These are phyloP conservation scores for Hippocampus mohnikei DNA, from an alignment of 2,113 vertebrate genomes.

Conservation along the genomic window DNA sequence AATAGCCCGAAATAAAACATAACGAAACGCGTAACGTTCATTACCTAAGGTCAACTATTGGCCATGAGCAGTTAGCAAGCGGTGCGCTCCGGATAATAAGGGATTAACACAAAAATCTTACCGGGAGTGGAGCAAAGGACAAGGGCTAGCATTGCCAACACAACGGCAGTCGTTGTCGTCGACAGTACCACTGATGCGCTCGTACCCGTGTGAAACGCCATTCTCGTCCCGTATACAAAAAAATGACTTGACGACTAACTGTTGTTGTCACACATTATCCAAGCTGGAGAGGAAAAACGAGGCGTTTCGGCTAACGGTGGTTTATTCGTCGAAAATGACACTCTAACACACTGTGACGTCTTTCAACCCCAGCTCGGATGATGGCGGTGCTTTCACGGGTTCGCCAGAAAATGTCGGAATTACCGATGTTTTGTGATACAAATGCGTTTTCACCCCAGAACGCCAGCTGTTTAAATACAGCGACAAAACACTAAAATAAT, in stretches of 20 bases:
- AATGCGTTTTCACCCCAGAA: not conserved
- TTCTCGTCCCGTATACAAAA: constrained; percentile 14
- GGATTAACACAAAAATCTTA: constrained; percentile 49
- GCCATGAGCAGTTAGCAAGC: constrained; percentile 10
- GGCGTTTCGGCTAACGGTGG: constrained; percentile 15
- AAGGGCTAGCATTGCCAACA: constrained; percentile 57
- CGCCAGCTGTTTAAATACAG: not conserved
- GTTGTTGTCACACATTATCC: constrained; percentile 22
- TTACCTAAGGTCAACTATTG: not conserved
- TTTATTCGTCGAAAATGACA: constrained; percentile 54
- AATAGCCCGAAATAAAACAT: not conserved
- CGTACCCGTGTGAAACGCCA: constrained; percentile 41
- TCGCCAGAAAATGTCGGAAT: not conserved
- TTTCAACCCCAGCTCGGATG: constrained; percentile 8
- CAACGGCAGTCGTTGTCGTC: constrained; percentile 47
- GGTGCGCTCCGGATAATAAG: constrained; percentile 44
- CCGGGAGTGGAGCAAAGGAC: constrained; percentile 65
- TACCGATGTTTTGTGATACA: not conserved
- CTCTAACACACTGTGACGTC: constrained; percentile 53
- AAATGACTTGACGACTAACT: constrained; percentile 20
- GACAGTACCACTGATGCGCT: constrained; percentile 52
- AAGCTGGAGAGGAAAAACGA: constrained; percentile 12
- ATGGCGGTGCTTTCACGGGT: constrained; percentile 21
- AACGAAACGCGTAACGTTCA: not conserved
- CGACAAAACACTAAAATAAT: not conserved